A percentile compares a stretch with the other conserved stretches of the same genome.
Conservation (phyloP, 2,797 vertebrate species). For the Poliocrania exsul region DNA sequence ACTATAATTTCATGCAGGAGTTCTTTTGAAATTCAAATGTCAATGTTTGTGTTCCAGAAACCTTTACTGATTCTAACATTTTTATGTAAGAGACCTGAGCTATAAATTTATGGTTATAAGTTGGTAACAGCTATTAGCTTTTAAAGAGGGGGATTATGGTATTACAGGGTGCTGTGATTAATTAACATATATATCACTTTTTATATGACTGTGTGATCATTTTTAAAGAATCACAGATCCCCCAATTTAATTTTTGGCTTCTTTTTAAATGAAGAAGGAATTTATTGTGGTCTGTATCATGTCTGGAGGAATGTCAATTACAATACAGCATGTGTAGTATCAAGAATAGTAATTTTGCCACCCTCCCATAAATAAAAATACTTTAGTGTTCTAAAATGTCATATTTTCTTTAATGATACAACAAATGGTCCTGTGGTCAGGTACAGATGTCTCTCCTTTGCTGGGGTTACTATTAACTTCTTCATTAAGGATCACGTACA, state of each 20-base stretch:
- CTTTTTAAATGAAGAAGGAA: not conserved
- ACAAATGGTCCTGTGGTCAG: not conserved
- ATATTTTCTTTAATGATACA: not conserved
- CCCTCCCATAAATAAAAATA: not conserved
- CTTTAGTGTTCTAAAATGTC: not conserved
- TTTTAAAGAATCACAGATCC: not conserved
- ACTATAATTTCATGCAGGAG: not conserved
- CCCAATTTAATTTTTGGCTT: not conserved
- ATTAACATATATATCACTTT: not conserved
- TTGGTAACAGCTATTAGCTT: not conserved
- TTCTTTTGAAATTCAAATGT: conserved; percentile 48
- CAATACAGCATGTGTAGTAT: not conserved
- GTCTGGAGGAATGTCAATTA: not conserved
- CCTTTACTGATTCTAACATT: not conserved
- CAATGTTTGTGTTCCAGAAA: not conserved
- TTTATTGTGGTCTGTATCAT: not conserved
- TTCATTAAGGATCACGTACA: not conserved
- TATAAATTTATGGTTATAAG: not conserved
- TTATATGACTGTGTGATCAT: not conserved
- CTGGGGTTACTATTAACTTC: not conserved
- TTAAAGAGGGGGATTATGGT: not conserved
- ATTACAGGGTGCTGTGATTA: not conserved
- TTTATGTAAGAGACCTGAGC: not conserved
- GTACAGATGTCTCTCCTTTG: not conserved
- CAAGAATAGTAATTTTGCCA: not conserved